Conservation (phyloP, 2,888 invertebrate species). For the Drosophila atroscutellata region DNA sequence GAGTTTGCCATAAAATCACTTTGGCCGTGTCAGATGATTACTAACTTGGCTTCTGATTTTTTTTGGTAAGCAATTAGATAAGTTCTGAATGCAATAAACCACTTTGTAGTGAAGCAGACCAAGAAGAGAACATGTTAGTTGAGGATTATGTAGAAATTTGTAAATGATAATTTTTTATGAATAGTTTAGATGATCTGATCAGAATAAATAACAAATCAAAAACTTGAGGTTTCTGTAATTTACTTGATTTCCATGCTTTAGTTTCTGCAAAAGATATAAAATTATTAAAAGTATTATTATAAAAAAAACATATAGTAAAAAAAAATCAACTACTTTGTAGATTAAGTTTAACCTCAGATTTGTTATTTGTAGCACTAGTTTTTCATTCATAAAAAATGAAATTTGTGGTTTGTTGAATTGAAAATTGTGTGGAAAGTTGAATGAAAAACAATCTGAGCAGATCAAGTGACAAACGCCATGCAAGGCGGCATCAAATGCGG, state of each 20-base stretch:
- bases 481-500: slow-evolving; percentile 33
- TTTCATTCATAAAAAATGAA: background rate
- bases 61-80: background rate
- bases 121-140: background rate
- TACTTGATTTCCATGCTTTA: too few species aligned
- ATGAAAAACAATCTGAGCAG: background rate
- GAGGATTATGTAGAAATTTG: background rate
- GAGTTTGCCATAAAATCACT: slow-evolving; percentile 31
- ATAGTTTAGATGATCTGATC: background rate
- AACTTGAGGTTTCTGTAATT: rapidly evolving
- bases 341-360: background rate
- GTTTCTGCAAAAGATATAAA: background rate
- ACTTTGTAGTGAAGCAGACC: background rate
- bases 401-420: background rate
- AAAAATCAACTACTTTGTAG: background rate
- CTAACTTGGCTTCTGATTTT: slow-evolving; percentile 25
- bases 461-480: slow-evolving; percentile 21
- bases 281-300: too few species aligned
- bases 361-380: background rate
- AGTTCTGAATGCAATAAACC: background rate
- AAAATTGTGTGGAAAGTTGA: background rate
- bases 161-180: background rate
- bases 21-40: slow-evolving; percentile 16
- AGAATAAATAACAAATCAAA: too few species aligned
- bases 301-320: background rate